Evolutionary conservation across 2,888 invertebrate species (phyloP), one percentile per base, ranked within the genome.

Genomic region (Laothoe populi): DNA sequence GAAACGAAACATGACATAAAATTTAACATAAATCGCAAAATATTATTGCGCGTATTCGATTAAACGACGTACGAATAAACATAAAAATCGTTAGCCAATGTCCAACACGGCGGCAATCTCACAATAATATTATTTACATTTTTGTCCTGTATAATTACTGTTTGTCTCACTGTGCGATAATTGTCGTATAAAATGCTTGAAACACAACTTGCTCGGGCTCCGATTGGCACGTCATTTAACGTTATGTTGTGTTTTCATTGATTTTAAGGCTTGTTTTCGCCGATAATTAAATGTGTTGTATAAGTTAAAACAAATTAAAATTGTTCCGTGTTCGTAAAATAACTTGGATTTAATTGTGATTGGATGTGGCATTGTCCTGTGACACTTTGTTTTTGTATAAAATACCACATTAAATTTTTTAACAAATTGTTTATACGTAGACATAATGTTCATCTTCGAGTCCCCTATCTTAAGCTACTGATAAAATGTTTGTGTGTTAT

Each of bases 131-230:
- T 67, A 70, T 72, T 78, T 70, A 72, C 67, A 74, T 75, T 75
- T 75, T 78, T 72, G 69, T 73, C 64, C 73, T 61, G 59, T 67
- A 74, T 80, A 75, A 79, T 79, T 79, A 77, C 73, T 67, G 70
- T 71, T 76, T 73, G 73, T 77, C 74, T 70, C 74, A 74, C 70
- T 67, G 75, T 65, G 68, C 63, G 59, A 60, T 62, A 58, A 60
- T 64, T 45, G 72, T 72, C 71, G 62, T 62, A 74, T 80, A 81
- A 78, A 78, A 72, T 70, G 63, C 69, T 70, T 68, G 70, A 75
- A 71, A 71, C 66, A 76, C 68, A 70, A 71, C 66, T 63, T 64
- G 62, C 59, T 31, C 48, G 60, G 44, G 69, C 66, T 65, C 24
- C 59, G 61, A 71, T 67, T 74, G 76, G 65, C 73, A 73, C 67